Base-by-base conservation (phyloP, 2,797 vertebrate genomes). In the Helostoma temminkii region DNA sequence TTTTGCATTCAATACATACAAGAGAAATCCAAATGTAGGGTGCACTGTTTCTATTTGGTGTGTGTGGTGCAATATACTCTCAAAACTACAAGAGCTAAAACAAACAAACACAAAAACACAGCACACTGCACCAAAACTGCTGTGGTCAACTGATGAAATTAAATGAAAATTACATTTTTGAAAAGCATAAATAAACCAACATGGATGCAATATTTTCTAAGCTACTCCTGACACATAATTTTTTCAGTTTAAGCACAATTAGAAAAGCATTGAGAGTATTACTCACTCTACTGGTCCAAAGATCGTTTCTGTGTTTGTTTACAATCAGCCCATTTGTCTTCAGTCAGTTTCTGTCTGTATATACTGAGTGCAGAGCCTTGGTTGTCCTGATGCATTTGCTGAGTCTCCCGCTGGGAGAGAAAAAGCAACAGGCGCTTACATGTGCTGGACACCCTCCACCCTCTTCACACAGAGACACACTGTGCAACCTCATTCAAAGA, bases 261-360 rank as follows among this genome's bases (percentile, higher is more conserved):
- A 1, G 11, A 56, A 52, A 21, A 69, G 5, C 8, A 25, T 18
- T 39, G 3, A 56, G 10, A 55, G 36, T 45, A 28, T 42, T 63
- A 87, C 88, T 90, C n/a, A 90, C 87, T 37, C 28, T 62, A 24
- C 9, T 37, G 2, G 46, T 74, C 76, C 70, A 47, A 57, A 2
- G 63, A 24, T 68, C 22, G 62, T 59, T 32, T 76, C 49, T 46
- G 50, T 32, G 43, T n/a, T 41, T 49, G 37, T 58, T 70, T 68
- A 16, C 22, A 26, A 34, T 70, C 67, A 56, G 65, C 25, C 67
- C 74, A 64, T 78, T 77, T 24, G 58, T 63, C 55, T 53, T 55
- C 36, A 48, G 12, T 52, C 61, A 12, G 45, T 58, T 46, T 64
- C 60, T 21, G 55, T 32, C 39, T 47, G 39, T 67, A 61, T 66